phyloP scores from a whole-genome alignment of 2,113 vertebrate genomes.

The Hystrix brachyura region DNA sequence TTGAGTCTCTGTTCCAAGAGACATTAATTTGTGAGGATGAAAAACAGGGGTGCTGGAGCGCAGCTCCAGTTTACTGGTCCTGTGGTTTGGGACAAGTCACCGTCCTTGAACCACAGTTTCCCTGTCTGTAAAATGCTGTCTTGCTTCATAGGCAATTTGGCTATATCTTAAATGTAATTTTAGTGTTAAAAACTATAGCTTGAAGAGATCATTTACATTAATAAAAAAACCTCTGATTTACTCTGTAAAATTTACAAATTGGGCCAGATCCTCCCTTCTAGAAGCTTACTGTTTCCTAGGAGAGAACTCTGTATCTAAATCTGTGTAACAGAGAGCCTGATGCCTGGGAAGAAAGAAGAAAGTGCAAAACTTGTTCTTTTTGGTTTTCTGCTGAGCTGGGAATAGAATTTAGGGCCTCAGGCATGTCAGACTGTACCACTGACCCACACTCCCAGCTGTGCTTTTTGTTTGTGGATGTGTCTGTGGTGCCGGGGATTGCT shows the following conservation, averaged over 20 bases:
- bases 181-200: neutral
- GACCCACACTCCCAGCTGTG: neutral
- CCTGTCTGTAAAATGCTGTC: neutral
- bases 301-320: neutral
- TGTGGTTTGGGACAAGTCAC: neutral
- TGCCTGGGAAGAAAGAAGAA: neutral
- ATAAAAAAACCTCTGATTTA: neutral
- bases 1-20: neutral
- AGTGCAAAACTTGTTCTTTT: neutral
- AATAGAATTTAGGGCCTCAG: neutral
- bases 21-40: neutral
- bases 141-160: neutral
- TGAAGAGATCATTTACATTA: conserved; percentile 23
- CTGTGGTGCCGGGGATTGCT: neutral
- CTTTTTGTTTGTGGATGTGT: neutral
- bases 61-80: neutral
- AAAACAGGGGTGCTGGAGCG: neutral
- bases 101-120: conserved; percentile 16
- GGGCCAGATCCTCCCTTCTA: neutral
- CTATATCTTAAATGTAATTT: neutral
- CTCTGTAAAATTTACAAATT: neutral
- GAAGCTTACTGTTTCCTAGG: neutral
- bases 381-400: neutral
- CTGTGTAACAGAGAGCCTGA: neutral
- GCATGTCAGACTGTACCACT: neutral